Conservation (phyloP, 2,888 invertebrate species). For the Pollenia labialis region DNA sequence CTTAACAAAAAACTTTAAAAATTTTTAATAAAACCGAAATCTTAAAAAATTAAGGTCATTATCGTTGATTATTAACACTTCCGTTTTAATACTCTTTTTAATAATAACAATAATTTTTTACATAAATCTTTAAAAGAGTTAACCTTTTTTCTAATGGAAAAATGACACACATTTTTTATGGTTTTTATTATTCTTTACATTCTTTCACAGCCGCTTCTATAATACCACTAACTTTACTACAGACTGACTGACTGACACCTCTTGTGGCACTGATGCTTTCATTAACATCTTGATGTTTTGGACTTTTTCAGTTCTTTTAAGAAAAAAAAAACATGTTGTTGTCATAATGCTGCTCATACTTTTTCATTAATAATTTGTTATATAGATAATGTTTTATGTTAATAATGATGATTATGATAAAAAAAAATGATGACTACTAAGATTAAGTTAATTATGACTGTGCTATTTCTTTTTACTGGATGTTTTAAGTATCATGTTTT, state of each 20-base stretch:
- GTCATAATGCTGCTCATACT: slow-evolving; percentile 4
- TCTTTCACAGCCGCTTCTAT: neutral
- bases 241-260: neutral
- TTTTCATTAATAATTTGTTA: neutral
- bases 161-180: slow-evolving; percentile 19
- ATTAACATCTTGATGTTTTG: neutral
- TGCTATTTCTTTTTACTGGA: slow-evolving; percentile 24
- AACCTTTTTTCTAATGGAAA: slow-evolving; percentile 7
- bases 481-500: neutral
- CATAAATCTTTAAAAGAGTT: neutral
- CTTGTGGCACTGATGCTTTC: slow-evolving; percentile 9
- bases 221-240: neutral
- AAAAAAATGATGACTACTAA: neutral
- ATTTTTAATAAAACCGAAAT: too few relatives aligned
- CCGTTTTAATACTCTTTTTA: slow-evolving; percentile 29
- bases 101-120: neutral
- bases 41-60: slow-evolving; percentile 11
- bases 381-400: too few relatives aligned
- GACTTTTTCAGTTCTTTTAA: neutral
- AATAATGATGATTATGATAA: neutral
- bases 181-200: neutral
- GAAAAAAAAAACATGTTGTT: neutral
- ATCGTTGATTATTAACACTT: slow-evolving; percentile 14
- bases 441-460: slow-evolving; percentile 30
- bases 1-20: too few relatives aligned